A percentile compares a stretch with the other conserved stretches of the same genome.
Conservation (phyloP, 2,113 vertebrate species). For the Channa argus region DNA sequence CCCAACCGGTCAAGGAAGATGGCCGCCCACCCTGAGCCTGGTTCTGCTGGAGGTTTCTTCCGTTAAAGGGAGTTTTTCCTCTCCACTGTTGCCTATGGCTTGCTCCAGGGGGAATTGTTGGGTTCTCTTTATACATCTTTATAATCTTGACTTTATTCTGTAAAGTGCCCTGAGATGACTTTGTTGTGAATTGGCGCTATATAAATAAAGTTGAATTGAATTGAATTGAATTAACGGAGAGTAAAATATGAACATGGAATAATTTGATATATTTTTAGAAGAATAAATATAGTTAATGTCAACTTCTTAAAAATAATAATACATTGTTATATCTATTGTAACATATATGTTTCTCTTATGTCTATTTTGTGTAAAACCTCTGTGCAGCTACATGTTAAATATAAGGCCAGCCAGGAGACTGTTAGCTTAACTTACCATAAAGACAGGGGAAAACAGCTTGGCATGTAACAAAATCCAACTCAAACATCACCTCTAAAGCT, state of each 20-base stretch:
- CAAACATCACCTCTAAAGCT: not conserved
- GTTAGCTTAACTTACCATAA: not conserved
- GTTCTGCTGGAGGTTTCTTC: too few species aligned
- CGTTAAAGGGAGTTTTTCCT: too few species aligned
- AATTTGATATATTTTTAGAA: not conserved
- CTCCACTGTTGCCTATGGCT: too few species aligned
- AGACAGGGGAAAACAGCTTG: not conserved
- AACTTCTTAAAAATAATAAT: not conserved
- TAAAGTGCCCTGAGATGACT: too few species aligned
- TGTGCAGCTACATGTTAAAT: too few species aligned
- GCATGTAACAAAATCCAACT: not conserved
- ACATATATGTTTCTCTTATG: not conserved
- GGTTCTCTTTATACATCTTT: too few species aligned
- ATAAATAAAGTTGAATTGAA: too few species aligned
- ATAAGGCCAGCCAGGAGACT: not conserved
- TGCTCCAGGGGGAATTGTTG: too few species aligned
- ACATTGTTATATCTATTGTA: slow-evolving; percentile 1
- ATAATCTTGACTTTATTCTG: too few species aligned
- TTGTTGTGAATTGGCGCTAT: too few species aligned
- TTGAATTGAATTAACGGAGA: not conserved
- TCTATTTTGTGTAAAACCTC: not conserved
- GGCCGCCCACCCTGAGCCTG: too few species aligned
- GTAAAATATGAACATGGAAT: not conserved
- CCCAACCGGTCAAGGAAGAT: too few species aligned
- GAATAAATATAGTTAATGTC: not conserved